Evolutionary conservation across 2,113 vertebrate genomes (phyloP), one percentile per base, ranked within the genome.

Genomic region (Boulengeromyrus knoepffleri): DNA sequence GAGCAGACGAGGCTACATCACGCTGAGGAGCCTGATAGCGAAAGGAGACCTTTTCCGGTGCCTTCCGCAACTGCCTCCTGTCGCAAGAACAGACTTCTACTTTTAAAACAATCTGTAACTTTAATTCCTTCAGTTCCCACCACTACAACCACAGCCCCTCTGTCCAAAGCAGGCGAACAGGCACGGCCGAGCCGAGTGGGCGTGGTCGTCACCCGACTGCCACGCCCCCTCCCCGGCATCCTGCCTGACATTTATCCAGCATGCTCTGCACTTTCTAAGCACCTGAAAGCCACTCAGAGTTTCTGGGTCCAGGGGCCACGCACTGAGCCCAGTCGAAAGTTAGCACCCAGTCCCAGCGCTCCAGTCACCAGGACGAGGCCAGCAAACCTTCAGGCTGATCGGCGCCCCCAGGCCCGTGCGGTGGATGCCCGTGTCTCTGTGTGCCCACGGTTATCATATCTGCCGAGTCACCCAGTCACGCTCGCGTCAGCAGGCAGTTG

Each of bases 21-120:
- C 92, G 93, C 92, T 96, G 95, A 96, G 93, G 94, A 96, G 95
- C 95, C 95, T 94, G 94, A 95, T 96, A 94, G 95, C 95, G 96
- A 96, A 95, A 96, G 95, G 94, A 92, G 91, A 87, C 93, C 12
- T 89, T 80, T 90, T 91, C 92, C 90, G 70, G 90, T 93, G 93
- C 92, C 93, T 93, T 94, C 95, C 95, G 94, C 96, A 95, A 95
- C 95, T 95, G 96, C 94, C 94, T 95, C 95, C 95, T 96, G 95
- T 96, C 95, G 95, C 95, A 95, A 96, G 95, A 96, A 95, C 96
- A 94, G 94, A 94, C 95, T 96, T 93, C 92, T 95, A 95, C 96
- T 96, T 94, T 96, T 95, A 95, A 96, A 96, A 96, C 95, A 96
- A 96, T 95, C 95, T 94, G 66, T 90, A 94, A 95, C 94, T 95